These are phyloP conservation scores for Agrotis puta DNA, from an alignment of 2,888 invertebrate genomes.

Conservation along the genomic window DNA sequence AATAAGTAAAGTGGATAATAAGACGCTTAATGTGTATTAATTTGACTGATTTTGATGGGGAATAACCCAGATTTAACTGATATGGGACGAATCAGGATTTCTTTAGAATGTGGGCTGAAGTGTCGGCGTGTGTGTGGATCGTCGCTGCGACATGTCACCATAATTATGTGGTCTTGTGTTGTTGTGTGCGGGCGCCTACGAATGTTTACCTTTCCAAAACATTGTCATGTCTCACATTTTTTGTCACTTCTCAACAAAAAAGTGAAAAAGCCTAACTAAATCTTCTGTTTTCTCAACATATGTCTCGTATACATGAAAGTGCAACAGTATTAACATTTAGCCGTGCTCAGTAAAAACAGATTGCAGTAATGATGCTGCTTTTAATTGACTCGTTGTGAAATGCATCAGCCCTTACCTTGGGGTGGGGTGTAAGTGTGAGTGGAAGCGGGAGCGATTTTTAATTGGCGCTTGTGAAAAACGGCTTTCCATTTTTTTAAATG, in stretches of 20 bases:
- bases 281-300: constrained; percentile 2
- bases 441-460: constrained; percentile 63
- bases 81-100: too few species aligned
- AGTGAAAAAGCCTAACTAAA: constrained; percentile 8
- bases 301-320: constrained; percentile 53
- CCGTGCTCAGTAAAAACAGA: constrained; percentile 74
- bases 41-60: too few species aligned
- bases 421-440: constrained; percentile 59
- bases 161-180: too few species aligned
- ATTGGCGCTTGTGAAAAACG: background rate
- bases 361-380: constrained; percentile 79
- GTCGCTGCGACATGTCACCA: too few species aligned
- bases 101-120: too few species aligned
- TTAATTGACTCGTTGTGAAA: constrained; percentile 87
- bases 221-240: background rate
- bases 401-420: constrained; percentile 72
- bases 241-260: background rate
- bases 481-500: too few species aligned
- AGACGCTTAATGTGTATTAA: background rate
- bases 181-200: too few species aligned
- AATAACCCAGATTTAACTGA: too few species aligned
- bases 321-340: constrained; percentile 69
- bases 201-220: too few species aligned
- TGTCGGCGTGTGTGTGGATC: too few species aligned
- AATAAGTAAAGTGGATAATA: background rate